phyloP scores from a whole-genome alignment of 2,888 invertebrate species.

The Drosophila demipolita region DNA sequence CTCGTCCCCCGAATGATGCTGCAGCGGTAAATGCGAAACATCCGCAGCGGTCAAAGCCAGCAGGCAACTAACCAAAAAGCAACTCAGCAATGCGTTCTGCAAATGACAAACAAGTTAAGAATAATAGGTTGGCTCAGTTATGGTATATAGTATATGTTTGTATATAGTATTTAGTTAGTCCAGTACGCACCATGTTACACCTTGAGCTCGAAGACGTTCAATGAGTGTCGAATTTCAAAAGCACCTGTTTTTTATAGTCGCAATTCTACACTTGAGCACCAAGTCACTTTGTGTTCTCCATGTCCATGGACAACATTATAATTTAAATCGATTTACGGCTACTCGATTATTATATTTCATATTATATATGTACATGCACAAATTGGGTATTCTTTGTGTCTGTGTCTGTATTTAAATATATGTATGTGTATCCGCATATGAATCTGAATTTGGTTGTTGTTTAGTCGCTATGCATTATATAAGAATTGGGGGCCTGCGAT shows the following conservation, averaged over 20 bases:
- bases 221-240: slow-evolving; percentile 58
- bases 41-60: slow-evolving; percentile 66
- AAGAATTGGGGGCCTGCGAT: slow-evolving; percentile 1
- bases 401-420: slow-evolving; percentile 17
- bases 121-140: slow-evolving; percentile 5
- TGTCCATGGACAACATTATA: slow-evolving; percentile 75
- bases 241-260: slow-evolving; percentile 72
- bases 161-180: background rate
- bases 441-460: slow-evolving; percentile 17
- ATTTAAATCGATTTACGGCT: slow-evolving; percentile 70
- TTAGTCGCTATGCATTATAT: slow-evolving; percentile 44
- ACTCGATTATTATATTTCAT: slow-evolving; percentile 36
- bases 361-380: slow-evolving; percentile 21
- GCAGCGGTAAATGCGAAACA: slow-evolving; percentile 74
- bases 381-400: slow-evolving; percentile 45
- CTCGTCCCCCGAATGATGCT: slow-evolving; percentile 18
- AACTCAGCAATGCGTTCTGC: slow-evolving; percentile 62
- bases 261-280: slow-evolving; percentile 62
- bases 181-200: slow-evolving; percentile 66
- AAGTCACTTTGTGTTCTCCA: slow-evolving; percentile 5
- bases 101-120: slow-evolving; percentile 2
- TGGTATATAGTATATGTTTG: background rate
- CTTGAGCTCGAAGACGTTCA: slow-evolving; percentile 68
- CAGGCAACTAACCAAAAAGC: slow-evolving; percentile 53
- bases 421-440: background rate